Base-by-base conservation (phyloP, 2,113 vertebrate genomes). In the Pseudonaja textilis region DNA sequence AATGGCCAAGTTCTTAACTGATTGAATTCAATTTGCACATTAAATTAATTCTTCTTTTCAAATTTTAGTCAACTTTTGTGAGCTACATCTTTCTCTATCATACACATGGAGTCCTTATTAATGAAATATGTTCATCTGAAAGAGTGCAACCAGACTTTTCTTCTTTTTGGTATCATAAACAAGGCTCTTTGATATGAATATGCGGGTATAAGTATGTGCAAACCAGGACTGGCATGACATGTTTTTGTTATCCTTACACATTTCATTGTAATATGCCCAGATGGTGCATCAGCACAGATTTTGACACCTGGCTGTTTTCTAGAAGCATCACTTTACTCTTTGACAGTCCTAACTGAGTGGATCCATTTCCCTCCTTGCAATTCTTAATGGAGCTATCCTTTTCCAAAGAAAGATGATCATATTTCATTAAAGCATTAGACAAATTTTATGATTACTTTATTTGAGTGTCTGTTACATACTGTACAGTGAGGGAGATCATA, bases 401-500 rank as follows among this genome's bases (percentile, higher is more conserved):
- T 1, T 0, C 4, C 0, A 89, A 1, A 39, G 18, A 16, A 91
- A n/a, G 18, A 59, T 22, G 54, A 54, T 56, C 0, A 26, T 56
- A 5, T 18, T 81, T 0, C 45, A 8, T 0, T 74, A 92, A 92
- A 20, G 45, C 22, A 56, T 9, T 18, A 56, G 5, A 57, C 34
- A 57, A 12, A 12, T 22, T 61, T 18, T 0, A 0, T 26, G 0
- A 0, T 87, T 0, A 0, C 55, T 4, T 52, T 20, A 47, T 59
- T 23, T 57, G 2, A 0, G 0, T 42, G 4, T 11, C 0, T 25
- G 0, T 26, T 55, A 7, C 86, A 6, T 92, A 0, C 14, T 0
- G 3, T 61, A 0, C 69, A 91, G 1, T 91, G 86, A 0, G 0
- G 0, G 26, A 0, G 0, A 0, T 89, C 42, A 89, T 54, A 22